Evolutionary conservation across 2,888 invertebrate species (phyloP).

Genomic region (Yponomeuta evonymella): DNA sequence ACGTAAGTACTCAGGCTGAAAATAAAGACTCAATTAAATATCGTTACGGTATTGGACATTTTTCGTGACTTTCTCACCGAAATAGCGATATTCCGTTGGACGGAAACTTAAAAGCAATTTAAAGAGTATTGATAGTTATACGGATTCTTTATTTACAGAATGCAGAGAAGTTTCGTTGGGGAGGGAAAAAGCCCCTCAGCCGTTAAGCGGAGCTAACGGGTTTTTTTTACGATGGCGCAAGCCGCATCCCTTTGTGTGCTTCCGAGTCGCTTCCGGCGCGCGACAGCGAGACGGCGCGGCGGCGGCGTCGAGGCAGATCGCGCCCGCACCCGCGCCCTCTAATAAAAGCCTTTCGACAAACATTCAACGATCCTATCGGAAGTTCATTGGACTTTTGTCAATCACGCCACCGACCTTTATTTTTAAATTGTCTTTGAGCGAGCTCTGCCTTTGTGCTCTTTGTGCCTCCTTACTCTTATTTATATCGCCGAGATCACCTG

Average conservation of each 20-base stretch:
- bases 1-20: not conserved
- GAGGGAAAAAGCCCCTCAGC: conserved; percentile 27
- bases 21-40: not conserved
- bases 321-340: conserved; percentile 20
- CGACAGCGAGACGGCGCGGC: conserved; percentile 10
- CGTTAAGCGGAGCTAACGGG: conserved; percentile 32
- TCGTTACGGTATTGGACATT: not conserved
- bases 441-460: not conserved
- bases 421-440: conserved; percentile 44
- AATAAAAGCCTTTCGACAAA: conserved; percentile 38
- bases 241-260: conserved; percentile 35
- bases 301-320: conserved; percentile 10
- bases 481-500: not conserved
- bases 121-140: not conserved
- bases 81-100: not conserved
- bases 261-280: conserved; percentile 27
- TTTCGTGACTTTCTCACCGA: not conserved
- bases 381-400: conserved; percentile 39
- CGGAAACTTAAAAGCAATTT: not conserved
- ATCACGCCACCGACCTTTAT: conserved; percentile 42
- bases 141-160: conserved; percentile 12
- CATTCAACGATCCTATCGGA: conserved; percentile 33
- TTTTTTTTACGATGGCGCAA: conserved; percentile 46
- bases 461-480: not conserved
- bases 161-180: conserved; percentile 4